Evolutionary conservation across 2,797 vertebrate species (phyloP).

Genomic region (Sebastiscus albofasciatus): DNA sequence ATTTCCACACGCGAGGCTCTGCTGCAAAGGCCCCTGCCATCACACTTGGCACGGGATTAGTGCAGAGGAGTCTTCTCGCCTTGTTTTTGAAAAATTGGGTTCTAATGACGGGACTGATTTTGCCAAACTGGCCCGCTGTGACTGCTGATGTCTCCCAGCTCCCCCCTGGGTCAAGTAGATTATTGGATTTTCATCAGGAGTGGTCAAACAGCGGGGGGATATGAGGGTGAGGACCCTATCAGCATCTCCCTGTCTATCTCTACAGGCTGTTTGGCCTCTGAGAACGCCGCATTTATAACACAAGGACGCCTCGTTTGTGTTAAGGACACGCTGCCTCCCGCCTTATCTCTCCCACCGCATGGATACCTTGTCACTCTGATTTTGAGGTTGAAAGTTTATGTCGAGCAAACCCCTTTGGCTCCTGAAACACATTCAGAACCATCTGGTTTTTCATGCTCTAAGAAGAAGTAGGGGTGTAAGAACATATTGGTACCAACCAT

Average conservation of each 20-base stretch:
- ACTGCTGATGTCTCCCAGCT: conserved; percentile 24
- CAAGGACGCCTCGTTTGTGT: not conserved
- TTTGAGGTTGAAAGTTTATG: conserved; percentile 35
- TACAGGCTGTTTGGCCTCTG: not conserved
- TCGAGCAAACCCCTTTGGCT: not conserved
- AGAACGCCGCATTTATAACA: not conserved
- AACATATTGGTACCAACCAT: no score
- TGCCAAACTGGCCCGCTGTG: conserved; percentile 37
- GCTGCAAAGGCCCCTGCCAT: not conserved
- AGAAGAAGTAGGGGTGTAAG: no score
- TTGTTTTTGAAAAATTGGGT: conserved; percentile 44
- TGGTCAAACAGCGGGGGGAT: conserved; percentile 28
- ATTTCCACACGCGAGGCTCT: conserved; percentile 22
- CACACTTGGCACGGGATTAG: conserved; percentile 45
- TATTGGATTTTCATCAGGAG: conserved; percentile 56
- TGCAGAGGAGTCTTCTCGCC: conserved; percentile 14
- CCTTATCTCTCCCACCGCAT: conserved; percentile 44
- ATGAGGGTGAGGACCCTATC: not conserved
- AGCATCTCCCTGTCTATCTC: not conserved
- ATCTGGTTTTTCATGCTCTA: not conserved
- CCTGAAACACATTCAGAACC: not conserved
- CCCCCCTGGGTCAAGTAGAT: conserved; percentile 42
- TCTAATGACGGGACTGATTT: conserved; percentile 44
- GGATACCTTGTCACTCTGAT: conserved; percentile 42
- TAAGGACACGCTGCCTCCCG: not conserved